A percentile compares a stretch with the other conserved stretches of the same genome.
Conservation (phyloP, 2,888 invertebrate genomes). For the Drosophila eohydei region DNA sequence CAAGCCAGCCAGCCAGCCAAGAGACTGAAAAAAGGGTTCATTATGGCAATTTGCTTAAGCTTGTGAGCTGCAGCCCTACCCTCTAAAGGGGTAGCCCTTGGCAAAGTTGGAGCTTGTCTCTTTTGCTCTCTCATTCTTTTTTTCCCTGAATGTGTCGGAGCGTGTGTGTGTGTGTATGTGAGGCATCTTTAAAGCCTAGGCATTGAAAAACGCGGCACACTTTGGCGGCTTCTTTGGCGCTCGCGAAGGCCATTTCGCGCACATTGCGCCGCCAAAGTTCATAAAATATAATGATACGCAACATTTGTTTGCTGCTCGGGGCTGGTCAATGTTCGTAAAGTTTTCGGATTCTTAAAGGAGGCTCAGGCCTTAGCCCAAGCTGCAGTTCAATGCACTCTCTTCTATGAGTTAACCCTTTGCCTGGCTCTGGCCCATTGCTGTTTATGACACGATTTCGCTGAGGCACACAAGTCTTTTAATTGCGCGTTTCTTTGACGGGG, state of each 20-base stretch:
- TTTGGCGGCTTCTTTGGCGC: constrained; percentile 30
- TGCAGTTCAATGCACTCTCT: constrained; percentile 51
- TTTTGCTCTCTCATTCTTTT: constrained; percentile 31
- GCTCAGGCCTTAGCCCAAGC: not conserved
- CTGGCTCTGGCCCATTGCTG: constrained; percentile 38
- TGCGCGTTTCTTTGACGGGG: constrained; percentile 26
- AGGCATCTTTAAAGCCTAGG: constrained; percentile 62
- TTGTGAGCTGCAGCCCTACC: constrained; percentile 39
- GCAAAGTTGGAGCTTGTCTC: constrained; percentile 53
- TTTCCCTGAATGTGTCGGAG: not conserved
- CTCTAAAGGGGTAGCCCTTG: constrained; percentile 6
- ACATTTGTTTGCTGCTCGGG: constrained; percentile 58
- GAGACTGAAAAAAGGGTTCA: constrained; percentile 72
- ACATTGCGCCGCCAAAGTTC: constrained; percentile 64
- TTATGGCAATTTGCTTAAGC: constrained; percentile 81
- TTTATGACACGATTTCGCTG: constrained; percentile 50
- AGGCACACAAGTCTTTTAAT: constrained; percentile 53
- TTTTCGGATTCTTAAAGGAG: constrained; percentile 7
- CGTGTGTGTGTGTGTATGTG: not conserved
- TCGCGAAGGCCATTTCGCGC: constrained; percentile 45
- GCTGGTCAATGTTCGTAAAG: constrained; percentile 15
- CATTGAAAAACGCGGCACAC: constrained; percentile 55
- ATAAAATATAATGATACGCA: constrained; percentile 77
- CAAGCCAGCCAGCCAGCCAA: constrained; percentile 55
- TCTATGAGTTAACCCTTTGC: not conserved